Base-by-base conservation (phyloP, 2,888 invertebrate genomes). In the Eupithecia pulchellata region DNA sequence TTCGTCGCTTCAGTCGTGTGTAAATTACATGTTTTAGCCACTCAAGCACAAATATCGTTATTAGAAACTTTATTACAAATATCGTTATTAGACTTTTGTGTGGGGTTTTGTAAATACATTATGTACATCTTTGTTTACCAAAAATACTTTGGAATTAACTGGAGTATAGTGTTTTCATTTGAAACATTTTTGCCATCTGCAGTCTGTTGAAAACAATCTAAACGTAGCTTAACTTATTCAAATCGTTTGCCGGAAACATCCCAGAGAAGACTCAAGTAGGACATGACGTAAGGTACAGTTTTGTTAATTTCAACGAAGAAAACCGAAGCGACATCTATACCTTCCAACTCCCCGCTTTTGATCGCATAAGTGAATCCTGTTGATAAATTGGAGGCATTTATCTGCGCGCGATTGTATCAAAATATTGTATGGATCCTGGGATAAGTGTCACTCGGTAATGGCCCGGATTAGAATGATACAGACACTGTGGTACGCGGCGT, bases 311-410 rank as follows among this genome's bases (percentile, higher is more conserved):
- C 2, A 20, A 25, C 4, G 20, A 52, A 52, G 1, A 52, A 52
- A 25, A 52, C 20, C 13, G 13, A 66, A 36, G 47, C 20, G 9
- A n/a, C 36, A 27, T 73, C 73, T 73, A 68, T 65, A 34, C 69
- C 47, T 47, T 69, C 4, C 42, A 62, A 29, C 27, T 36, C 39
- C 29, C 86, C 84, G 82, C 58, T 60, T 61, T 61, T 34, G 61
- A 61, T 32, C 61, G 78, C 82, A 82, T 86, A 84, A 82, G 80
- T 71, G 75, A 77, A 75, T 81, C 79, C 80, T 80, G 82, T 86
- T 93, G 93, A 93, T 91, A 91, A 92, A 94, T 93, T 82, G 91
- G 82, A 83, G 83, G 87, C 92, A 94, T 94, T 93, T 89, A 91
- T 93, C 90, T 90, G 83, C 75, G 78, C 71, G 84, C 86, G 93